Evolutionary conservation across 2,113 vertebrate species (phyloP).

Genomic region (Mystacornis crossleyi): DNA sequence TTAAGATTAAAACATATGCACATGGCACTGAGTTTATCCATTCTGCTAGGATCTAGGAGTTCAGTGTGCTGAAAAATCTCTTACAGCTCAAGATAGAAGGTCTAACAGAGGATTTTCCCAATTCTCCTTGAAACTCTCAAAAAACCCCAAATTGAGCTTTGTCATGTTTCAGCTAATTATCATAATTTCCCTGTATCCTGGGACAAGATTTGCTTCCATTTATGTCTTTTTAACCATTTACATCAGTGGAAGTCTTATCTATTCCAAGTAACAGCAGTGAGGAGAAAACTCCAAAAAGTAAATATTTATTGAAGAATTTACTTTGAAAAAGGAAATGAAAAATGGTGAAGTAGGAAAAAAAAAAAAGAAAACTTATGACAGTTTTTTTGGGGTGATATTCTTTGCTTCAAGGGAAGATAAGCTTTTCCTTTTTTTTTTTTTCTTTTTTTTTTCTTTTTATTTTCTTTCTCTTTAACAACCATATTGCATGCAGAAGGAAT

Average conservation of each 20-base stretch:
- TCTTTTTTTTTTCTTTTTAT: rapidly evolving
- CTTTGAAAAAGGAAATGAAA: not conserved
- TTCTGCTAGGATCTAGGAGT: not conserved
- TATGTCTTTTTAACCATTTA: not conserved
- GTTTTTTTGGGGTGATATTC: not conserved
- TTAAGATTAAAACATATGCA: not conserved
- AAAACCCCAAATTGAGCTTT: not conserved
- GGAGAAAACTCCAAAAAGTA: not conserved
- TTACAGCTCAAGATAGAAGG: not conserved
- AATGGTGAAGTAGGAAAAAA: not conserved
- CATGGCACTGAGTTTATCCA: not conserved
- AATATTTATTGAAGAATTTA: not conserved
- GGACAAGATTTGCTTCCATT: not conserved
- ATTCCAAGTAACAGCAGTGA: not conserved
- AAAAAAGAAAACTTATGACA: not conserved
- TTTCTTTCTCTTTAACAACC: not conserved
- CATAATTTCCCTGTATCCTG: not conserved
- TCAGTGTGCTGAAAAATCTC: not conserved
- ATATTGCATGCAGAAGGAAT: not conserved
- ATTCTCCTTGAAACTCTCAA: not conserved
- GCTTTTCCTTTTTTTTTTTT: not conserved
- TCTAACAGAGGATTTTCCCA: not conserved
- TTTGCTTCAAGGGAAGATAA: not conserved
- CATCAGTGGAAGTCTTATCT: not conserved
- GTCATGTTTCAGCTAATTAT: not conserved